Evolutionary conservation across 1,140 invertebrate genomes (phyloP).

Genomic region (Drosophila pectinifera): DNA sequence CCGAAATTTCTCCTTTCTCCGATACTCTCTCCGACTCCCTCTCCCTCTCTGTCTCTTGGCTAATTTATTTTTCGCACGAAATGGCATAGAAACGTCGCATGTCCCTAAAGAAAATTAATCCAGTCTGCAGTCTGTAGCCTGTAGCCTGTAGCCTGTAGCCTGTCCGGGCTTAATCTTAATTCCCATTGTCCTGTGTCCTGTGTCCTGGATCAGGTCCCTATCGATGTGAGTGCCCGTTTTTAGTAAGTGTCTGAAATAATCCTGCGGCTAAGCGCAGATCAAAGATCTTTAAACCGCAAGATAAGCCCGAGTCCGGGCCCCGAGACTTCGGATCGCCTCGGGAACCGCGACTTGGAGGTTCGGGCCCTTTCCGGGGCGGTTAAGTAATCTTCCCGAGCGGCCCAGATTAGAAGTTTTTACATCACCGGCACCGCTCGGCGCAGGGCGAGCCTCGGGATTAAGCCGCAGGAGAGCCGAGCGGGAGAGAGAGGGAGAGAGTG

Average conservation of each 20-base stretch:
- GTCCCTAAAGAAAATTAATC: slow-evolving; percentile 65
- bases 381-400: slow-evolving; percentile 43
- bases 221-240: slow-evolving; percentile 24
- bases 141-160: background rate
- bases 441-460: slow-evolving; percentile 43
- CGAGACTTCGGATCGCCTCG: slow-evolving; percentile 12
- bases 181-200: slow-evolving; percentile 68
- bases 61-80: slow-evolving; percentile 77
- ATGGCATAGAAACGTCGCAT: background rate
- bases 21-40: background rate
- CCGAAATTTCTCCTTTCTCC: background rate
- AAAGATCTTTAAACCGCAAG: slow-evolving; percentile 79
- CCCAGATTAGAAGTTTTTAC: slow-evolving; percentile 53
- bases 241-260: slow-evolving; percentile 77
- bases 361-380: slow-evolving; percentile 31
- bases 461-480: slow-evolving; percentile 1
- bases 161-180: slow-evolving; percentile 55
- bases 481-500: background rate
- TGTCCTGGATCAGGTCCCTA: slow-evolving; percentile 49
- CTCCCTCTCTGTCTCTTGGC: slow-evolving; percentile 3
- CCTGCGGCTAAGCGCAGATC: slow-evolving; percentile 78
- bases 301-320: slow-evolving; percentile 49
- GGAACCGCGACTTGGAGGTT: too few species aligned
- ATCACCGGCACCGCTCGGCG: slow-evolving; percentile 24
- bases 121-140: slow-evolving; percentile 42